Conservation (phyloP, 2,797 vertebrate species). For the Erethizon dorsatum region DNA sequence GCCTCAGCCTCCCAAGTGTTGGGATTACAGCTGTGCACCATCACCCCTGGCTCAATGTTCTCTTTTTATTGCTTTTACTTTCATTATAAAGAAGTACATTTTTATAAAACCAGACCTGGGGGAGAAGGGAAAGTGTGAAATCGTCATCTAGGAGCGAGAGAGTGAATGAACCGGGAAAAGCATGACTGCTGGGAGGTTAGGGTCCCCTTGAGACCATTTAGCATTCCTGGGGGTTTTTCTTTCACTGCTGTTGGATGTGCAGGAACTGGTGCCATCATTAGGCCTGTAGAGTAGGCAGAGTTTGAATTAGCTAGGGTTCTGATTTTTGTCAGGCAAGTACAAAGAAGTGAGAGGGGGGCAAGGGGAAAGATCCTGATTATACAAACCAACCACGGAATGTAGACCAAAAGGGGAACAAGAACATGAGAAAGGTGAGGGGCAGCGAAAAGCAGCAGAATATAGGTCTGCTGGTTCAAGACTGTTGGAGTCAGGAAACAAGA, state of each 20-base stretch:
- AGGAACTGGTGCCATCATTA: not conserved
- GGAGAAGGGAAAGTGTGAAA: not conserved
- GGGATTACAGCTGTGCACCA: not conserved
- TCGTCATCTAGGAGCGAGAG: not conserved
- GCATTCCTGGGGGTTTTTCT: not conserved
- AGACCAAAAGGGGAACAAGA: not conserved
- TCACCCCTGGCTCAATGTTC: not conserved
- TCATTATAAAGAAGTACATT: not conserved
- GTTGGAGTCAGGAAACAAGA: not conserved
- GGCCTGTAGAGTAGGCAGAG: not conserved
- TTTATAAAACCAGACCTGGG: not conserved
- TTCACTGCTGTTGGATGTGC: not conserved
- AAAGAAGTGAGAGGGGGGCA: not conserved
- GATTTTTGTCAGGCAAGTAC: not conserved
- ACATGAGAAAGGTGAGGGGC: not conserved
- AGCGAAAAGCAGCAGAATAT: not conserved
- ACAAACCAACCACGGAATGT: not conserved
- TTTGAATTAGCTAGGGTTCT: not conserved
- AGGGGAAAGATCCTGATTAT: not conserved
- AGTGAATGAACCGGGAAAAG: not conserved
- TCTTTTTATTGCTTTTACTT: conserved; percentile 2
- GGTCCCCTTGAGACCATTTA: not conserved
- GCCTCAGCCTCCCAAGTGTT: not conserved
- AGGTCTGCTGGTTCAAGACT: not conserved
- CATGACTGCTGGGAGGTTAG: not conserved